Percentiles rank a stretch among this genome's conserved stretches.
phyloP scores from a whole-genome alignment of 2,113 vertebrate species.

The Lophotis ruficrista region DNA sequence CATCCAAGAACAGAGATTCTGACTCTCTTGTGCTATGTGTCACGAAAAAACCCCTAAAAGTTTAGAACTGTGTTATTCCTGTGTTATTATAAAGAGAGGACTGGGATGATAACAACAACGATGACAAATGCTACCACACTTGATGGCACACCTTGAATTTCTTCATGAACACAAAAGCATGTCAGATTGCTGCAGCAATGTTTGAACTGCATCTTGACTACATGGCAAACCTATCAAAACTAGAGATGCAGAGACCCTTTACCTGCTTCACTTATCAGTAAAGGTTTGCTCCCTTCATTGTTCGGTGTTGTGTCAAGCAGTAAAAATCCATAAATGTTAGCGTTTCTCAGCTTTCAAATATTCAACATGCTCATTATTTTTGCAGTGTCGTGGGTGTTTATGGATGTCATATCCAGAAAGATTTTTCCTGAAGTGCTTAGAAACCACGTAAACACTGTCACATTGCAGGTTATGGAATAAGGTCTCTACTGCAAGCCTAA shows the following conservation, averaged over 20 bases:
- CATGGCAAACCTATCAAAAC: neutral
- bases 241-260: neutral
- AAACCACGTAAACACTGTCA: neutral
- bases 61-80: neutral
- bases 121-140: neutral
- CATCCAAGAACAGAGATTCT: neutral
- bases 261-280: neutral
- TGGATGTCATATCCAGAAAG: neutral
- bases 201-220: neutral
- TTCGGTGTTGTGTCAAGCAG: neutral
- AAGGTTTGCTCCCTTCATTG: neutral
- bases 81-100: neutral
- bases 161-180: neutral
- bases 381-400: neutral
- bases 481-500: fast-evolving
- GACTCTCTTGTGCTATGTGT: neutral
- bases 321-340: neutral
- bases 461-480: neutral
- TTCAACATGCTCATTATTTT: neutral
- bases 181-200: neutral
- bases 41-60: neutral
- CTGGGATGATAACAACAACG: neutral
- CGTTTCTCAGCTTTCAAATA: neutral
- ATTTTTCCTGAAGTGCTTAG: neutral
- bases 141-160: neutral